Evolutionary conservation across 2,113 vertebrate species (phyloP).

Genomic region (Tricholaema leucomelas): DNA sequence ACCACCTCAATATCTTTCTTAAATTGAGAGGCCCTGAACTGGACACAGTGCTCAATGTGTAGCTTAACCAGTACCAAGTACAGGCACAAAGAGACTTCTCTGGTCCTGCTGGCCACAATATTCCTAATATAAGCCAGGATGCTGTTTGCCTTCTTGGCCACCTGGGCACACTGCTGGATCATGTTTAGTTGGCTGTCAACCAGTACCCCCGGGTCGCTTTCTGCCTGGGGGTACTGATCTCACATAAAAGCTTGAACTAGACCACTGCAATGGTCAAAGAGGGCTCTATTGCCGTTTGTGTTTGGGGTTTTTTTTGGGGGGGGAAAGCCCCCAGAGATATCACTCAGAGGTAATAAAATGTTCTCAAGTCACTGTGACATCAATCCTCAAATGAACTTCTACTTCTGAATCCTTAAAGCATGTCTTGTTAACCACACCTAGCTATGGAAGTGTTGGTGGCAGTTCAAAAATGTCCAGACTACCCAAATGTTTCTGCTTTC

Average conservation of each 20-base stretch:
- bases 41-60: no score
- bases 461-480: neutral
- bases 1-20: no score
- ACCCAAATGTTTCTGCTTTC: neutral
- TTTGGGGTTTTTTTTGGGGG: neutral
- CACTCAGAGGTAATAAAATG: neutral
- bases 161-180: no score
- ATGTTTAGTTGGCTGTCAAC: no score
- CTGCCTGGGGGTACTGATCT: neutral
- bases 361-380: neutral
- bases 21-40: no score
- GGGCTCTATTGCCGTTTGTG: neutral
- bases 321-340: neutral
- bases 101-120: no score
- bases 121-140: no score
- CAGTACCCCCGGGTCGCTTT: no score
- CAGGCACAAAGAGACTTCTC: no score
- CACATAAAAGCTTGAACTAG: neutral
- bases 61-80: no score
- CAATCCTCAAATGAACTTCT: neutral
- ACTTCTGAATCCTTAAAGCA: neutral
- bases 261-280: neutral
- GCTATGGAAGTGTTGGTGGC: neutral
- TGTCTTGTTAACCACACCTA: neutral
- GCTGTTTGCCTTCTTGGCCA: no score